Evolutionary conservation across 2,113 vertebrate species (phyloP), one percentile per base, ranked within the genome.

Genomic region (Suricata suricatta): DNA sequence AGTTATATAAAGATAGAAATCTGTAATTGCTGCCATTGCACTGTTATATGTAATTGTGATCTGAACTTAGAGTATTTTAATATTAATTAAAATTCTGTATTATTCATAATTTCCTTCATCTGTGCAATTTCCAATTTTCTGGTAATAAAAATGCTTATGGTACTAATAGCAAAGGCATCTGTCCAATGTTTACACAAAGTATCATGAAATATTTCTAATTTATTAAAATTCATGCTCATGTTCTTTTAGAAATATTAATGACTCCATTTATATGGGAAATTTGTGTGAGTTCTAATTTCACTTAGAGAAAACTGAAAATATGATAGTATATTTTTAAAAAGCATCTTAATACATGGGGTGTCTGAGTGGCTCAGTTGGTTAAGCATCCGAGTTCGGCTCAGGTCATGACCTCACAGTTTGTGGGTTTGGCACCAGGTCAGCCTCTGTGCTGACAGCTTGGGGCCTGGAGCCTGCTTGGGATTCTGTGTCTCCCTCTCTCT

Each of bases 171-270:
- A 11, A 88, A 80, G 64, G 50, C 31, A 69, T 63, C 33, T 93
- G 50, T 27, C 79, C 13, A 27, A 25, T 93, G 88, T 93, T 96
- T 88, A 54, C 8, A 60, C 5, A 17, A 83, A 90, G 4, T 25
- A 88, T 85, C 41, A 90, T 57, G 82, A 69, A 68, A n/a, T 89
- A 74, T 91, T 95, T 82, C 29, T 38, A 76, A 80, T 91, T 93
- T 47, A 77, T 97, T 95, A 44, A 93, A 83, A 91, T 91, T 83
- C 21, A 38, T 91, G 3, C 54, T 21, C 25, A 44, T 84, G 52
- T 52, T 93, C 23, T 88, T 97, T 93, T 81, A 90, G 31, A 90
- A 41, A 88, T 88, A 93, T 13, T 82, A 71, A 83, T 89, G 52
- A 68, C 2, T 92, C 33, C 60, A 44, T 95, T 94, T 12, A 63